A percentile compares a stretch with the other conserved stretches of the same genome.
Conservation (phyloP, 2,888 invertebrate genomes). For the Schizotus pectinicornis region DNA sequence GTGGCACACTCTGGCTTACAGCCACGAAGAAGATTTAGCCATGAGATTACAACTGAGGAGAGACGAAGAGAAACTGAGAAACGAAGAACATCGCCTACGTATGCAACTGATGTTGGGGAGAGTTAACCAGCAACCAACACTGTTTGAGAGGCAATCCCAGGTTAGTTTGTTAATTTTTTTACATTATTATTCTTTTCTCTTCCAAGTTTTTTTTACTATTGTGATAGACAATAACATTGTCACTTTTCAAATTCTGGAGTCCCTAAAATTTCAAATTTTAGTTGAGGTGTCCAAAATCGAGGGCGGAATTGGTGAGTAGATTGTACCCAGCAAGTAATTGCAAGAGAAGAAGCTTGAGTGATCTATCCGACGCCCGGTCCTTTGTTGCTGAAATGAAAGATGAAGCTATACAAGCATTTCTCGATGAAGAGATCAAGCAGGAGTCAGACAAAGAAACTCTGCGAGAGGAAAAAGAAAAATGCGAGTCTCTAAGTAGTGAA, state of each 20-base stretch:
- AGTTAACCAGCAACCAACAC: conserved; percentile 72
- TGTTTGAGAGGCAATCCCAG: conserved; percentile 73
- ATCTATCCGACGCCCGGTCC: conserved; percentile 51
- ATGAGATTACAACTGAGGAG: conserved; percentile 70
- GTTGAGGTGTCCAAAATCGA: conserved; percentile 50
- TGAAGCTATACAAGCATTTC: conserved; percentile 55
- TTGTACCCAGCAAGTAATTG: conserved; percentile 45
- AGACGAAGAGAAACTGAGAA: conserved; percentile 71
- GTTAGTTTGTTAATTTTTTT: conserved; percentile 49
- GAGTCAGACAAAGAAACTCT: conserved; percentile 34
- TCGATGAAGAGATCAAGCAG: conserved; percentile 53
- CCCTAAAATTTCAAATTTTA: conserved; percentile 25
- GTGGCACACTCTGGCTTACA: conserved; percentile 72
- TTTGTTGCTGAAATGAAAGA: conserved; percentile 58
- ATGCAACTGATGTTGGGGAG: conserved; percentile 77
- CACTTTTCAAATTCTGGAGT: not conserved
- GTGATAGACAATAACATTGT: not conserved
- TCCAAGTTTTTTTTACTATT: conserved; percentile 7
- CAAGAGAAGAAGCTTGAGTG: conserved; percentile 39
- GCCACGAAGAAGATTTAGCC: conserved; percentile 71
- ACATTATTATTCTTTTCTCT: not conserved
- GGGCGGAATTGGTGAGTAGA: conserved; percentile 47
- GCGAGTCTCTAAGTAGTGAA: conserved; percentile 36
- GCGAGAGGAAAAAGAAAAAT: conserved; percentile 43
- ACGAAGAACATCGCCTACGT: conserved; percentile 71